Evolutionary conservation across 2,113 vertebrate species (phyloP), one percentile per base, ranked within the genome.

Genomic region (Haemorhous mexicanus): DNA sequence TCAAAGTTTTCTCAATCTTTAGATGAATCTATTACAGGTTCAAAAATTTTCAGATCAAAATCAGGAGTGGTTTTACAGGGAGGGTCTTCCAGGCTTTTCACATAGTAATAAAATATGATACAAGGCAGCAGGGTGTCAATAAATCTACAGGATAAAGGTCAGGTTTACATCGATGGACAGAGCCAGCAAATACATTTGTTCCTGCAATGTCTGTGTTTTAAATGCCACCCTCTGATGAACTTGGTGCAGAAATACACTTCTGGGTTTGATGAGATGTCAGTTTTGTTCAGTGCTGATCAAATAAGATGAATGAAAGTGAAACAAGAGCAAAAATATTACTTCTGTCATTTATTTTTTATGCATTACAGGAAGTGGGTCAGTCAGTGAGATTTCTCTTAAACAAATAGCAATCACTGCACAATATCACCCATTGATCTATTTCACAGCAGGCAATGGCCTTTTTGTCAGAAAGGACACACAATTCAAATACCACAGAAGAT

Each of bases 251-350:
- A 98, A 98, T 96, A 97, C 95, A 97, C 96, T 98, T 97, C 93
- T 89, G 82, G 85, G 88, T 97, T 97, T 98, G 98, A 98, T 98
- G 98, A 98, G 98, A 97, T 98, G 98, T 98, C 98, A 98, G 94
- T 97, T 98, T 97, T 97, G 96, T 97, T 98, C 98, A 97, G 96
- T 78, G 82, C 96, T 98, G 98, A 98, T 98, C 98, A 98, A 98
- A 98, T 98, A 98, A 96, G 97, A 98, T 97, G 97, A 98, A 98
- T 97, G 97, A 96, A 98, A 98, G 97, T 91, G 97, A 97, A 98
- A 97, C 97, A 97, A 97, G 97, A 98, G 97, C 97, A 97, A 97
- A 98, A 98, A 97, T 97, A 97, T 97, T 97, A 97, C 96, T 97
- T 97, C 96, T 98, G 97, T 97, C 97, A 88, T 96, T 97, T 97